Conservation (phyloP, 2,113 vertebrate genomes). For the Lamprotornis superbus region DNA sequence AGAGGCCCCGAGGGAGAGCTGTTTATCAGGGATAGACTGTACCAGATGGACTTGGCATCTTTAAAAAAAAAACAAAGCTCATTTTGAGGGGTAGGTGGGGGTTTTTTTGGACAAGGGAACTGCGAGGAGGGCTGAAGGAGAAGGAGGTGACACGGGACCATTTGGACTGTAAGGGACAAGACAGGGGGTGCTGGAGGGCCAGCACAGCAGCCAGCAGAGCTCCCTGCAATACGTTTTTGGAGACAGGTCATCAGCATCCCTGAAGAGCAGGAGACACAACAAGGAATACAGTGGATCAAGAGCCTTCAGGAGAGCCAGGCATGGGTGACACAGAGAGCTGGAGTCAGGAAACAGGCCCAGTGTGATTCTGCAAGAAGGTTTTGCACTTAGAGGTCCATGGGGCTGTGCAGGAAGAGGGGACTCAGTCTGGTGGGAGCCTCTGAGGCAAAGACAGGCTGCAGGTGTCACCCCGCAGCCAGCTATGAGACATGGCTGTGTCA, state of each 20-base stretch:
- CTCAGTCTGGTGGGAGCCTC: neutral
- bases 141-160: neutral
- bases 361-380: neutral
- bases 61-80: neutral
- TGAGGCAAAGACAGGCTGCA: neutral
- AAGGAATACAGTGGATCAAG: accelerated
- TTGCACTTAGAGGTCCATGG: accelerated
- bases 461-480: neutral
- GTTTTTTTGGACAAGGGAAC: neutral
- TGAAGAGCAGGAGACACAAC: neutral
- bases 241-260: neutral
- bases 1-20: slow-evolving; percentile 4
- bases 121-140: neutral
- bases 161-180: neutral
- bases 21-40: slow-evolving; percentile 58
- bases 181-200: neutral
- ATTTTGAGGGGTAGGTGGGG: neutral
- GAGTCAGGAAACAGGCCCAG: neutral
- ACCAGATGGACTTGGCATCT: slow-evolving; percentile 52
- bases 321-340: neutral
- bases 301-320: neutral
- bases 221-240: neutral
- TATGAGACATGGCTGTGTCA: accelerated
- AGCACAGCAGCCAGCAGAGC: neutral
- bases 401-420: neutral